Evolutionary conservation across 2,888 invertebrate species (phyloP), one percentile per base, ranked within the genome.

Genomic region (Ctena decussata): DNA sequence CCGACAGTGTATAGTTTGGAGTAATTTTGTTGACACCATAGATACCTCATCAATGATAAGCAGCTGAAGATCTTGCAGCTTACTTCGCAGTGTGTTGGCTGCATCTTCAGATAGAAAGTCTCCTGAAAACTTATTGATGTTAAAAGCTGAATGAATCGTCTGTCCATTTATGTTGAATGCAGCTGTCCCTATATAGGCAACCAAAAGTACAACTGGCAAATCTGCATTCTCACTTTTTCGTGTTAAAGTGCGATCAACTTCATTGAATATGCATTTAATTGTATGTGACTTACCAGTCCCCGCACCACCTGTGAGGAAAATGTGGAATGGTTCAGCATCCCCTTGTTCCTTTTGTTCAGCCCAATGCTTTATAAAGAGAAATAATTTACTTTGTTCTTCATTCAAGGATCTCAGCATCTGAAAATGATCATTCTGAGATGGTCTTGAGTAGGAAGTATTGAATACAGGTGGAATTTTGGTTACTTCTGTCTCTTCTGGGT

Each of bases 351-450:
- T 80, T 39, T 44, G 12, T 15, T 44, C 27, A 12, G 77, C 77
- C 82, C 77, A 78, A 6, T 65, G 12, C 70, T 69, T 82, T 35
- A 82, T 49, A 70, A 73, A 73, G 46, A 53, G 27, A 65, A 78
- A 82, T 8, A 82, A 57, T 41, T 82, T 69, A 39, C 35, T 24
- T 46, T 82, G 82, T 24, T 82, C 72, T 37, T 39, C n/a, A 65
- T 82, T 77, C 72, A 82, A n/a, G 1, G 69, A 49, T 70, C 69
- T 44, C 35, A 65, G 15, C 70, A 70, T 46, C 27, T 71, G 72
- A 39, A 18, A 53, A 27, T 44, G 35, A 27, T 75, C 44, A 72
- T n/a, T 72, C n/a, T 5, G 2, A 15, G 72, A 72, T 37, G 35
- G 3, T 8, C 41, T 41, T 24, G 11, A 41, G 44, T 8, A 12